Evolutionary conservation across 2,797 vertebrate genomes (phyloP), one percentile per base, ranked within the genome.

Genomic region (Lacerta viridis): DNA sequence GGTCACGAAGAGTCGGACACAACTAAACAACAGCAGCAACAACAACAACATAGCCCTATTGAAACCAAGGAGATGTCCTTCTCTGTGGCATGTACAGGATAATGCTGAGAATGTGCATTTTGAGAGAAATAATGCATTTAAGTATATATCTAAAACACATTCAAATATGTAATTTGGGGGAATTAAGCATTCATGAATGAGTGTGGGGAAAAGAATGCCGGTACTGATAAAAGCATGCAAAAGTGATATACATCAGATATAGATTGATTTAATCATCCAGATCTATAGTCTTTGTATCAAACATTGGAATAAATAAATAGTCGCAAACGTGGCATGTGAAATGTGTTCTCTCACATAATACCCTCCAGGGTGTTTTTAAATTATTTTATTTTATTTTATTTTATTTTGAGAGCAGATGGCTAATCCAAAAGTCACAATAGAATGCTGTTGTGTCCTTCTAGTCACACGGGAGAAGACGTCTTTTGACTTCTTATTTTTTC

Each of bases 361-460:
- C 7, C 89, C 79, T 89, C 80, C 68, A 86, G 80, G 64, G 84
- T 71, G 33, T 77, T 94, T 93, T 83, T 79, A 84, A 92, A 94
- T 90, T 81, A 79, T 93, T 89, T 90, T 80, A 88, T 92, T 95
- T 92, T 91, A 90, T 93, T 94, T 95, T 41, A 41, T 3, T 50
- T 50, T 13, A 50, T 61, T 61, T 61, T 61, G 91, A 93, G 91
- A 88, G 87, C 83, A 90, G 85, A 77, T 81, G 93, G 93, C 85
- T 95, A 94, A 95, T 90, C 90, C 92, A 94, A 93, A 93, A 90
- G 92, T 93, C 91, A 88, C 86, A 89, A 90, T 86, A 87, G 88
- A 91, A 96, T 87, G 90, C 29, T 77, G 86, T 92, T 90, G 79
- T 76, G 76, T 93, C 79, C 84, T 76, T 91, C 90, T 91, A 46